Base-by-base conservation (phyloP, 2,797 vertebrate genomes). In the Sphenopsis melanotis region DNA sequence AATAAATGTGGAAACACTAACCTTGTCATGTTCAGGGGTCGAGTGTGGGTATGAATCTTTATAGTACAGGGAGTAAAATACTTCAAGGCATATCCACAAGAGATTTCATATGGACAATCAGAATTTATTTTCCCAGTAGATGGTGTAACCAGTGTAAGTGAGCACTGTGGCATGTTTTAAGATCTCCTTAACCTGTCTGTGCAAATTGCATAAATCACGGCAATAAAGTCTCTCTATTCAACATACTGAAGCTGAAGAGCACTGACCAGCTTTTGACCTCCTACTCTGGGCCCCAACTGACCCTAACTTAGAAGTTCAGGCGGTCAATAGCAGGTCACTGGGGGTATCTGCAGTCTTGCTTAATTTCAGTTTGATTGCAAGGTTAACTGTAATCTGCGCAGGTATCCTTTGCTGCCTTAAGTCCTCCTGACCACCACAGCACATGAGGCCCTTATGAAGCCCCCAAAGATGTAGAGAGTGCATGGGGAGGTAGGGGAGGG, bases 191-290 rank as follows among this genome's bases (percentile, higher is more conserved):
- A 98, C 98, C 98, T 98, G 98, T 98, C 98, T 98, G 92, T 92
- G 97, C 98, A 98, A 98, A 99, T 98, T 98, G 98, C 98, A 99
- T 99, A 99, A 99, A 99, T 99, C 98, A 99, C 87, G 59, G 97
- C 97, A 97, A 98, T 99, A 99, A 99, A 99, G 97, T 98, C 95
- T 97, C 97, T 92, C 95, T 97, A 98, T 98, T 98, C 97, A 98
- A 94, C 97, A 91, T 95, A 94, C 97, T 97, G 87, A 97, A 97
- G 93, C 96, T 97, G 97, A 95, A 95, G 97, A 97, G 96, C 97
- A 97, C 94, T 99, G 99, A 99, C 99, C 99, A 99, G 97, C 96
- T 98, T 97, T 96, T 99, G 99, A 99, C 99, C 99, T 99, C 98
- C 98, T 98, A 98, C 98, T 98, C 98, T 98, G 98, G 98, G 98